Evolutionary conservation across 30 jellyfish, hydroid and myxozoan species (phyloP).

Genomic region (Pelagia noctiluca): DNA sequence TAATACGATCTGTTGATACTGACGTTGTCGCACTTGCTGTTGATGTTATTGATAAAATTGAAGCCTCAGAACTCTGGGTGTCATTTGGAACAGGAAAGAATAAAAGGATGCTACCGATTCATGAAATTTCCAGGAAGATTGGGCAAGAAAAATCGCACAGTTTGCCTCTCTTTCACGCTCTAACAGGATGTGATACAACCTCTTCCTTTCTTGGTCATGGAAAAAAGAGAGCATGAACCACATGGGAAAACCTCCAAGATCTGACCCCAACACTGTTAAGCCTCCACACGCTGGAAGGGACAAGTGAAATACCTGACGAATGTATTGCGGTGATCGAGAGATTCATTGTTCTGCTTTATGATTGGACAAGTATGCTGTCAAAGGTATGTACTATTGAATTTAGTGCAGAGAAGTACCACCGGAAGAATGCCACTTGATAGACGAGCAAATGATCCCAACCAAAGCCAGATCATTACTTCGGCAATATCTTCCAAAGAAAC

Average conservation of each 20-base stretch:
- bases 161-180: constrained; percentile 42
- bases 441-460: no score
- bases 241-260: constrained; percentile 25
- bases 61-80: constrained; percentile 17
- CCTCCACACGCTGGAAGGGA: not conserved
- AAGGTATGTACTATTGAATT: constrained; percentile 9
- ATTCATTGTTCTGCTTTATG: constrained; percentile 23
- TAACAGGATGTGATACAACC: constrained; percentile 51
- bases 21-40: constrained; percentile 8
- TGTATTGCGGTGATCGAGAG: constrained; percentile 14
- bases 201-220: constrained; percentile 34
- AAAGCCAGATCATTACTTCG: no score
- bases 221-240: constrained; percentile 43
- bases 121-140: no score
- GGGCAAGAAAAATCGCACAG: no score
- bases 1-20: constrained; percentile 28
- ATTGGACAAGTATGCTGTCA: constrained; percentile 27
- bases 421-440: no score
- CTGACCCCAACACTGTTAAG: constrained; percentile 12
- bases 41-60: not conserved
- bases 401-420: no score
- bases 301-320: not conserved
- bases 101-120: no score
- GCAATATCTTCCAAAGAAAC: no score
- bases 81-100: no score